Percentiles rank a stretch among this genome's conserved stretches.
Evolutionary conservation across 2,113 vertebrate genomes (phyloP).

Genomic region (Pampusana beccarii): DNA sequence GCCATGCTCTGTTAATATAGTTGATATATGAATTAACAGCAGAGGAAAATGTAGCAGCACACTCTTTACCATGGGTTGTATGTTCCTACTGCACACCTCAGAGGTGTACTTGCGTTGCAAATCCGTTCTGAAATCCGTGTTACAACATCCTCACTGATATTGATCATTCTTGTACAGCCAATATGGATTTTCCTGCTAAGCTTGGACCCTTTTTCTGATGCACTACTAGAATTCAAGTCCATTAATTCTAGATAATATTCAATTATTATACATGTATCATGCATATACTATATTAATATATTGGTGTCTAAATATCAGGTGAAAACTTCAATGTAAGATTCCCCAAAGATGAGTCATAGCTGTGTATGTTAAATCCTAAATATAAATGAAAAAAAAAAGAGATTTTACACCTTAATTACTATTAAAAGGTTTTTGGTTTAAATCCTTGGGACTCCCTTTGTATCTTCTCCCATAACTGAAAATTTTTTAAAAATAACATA

Average conservation of each 20-base stretch:
- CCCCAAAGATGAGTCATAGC: neutral
- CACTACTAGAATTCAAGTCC: neutral
- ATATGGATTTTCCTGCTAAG: neutral
- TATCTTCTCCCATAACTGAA: neutral
- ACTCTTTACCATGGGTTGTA: neutral
- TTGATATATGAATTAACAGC: neutral
- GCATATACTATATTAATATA: neutral
- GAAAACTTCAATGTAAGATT: neutral
- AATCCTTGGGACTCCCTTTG: neutral
- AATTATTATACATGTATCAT: neutral
- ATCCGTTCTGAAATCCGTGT: neutral
- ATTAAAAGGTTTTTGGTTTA: neutral
- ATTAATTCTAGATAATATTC: neutral
- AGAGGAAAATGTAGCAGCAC: neutral
- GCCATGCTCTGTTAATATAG: neutral
- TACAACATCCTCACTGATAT: neutral
- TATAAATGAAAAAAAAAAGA: neutral
- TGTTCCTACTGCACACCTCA: neutral
- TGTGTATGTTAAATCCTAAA: neutral
- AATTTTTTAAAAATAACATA: neutral
- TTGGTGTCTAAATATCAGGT: neutral
- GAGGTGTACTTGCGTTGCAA: neutral
- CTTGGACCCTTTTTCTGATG: rapidly evolving
- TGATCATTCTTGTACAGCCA: neutral
- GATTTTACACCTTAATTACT: neutral